Conservation (phyloP, 1,140 invertebrate genomes). For the Papilio polyxenes region DNA sequence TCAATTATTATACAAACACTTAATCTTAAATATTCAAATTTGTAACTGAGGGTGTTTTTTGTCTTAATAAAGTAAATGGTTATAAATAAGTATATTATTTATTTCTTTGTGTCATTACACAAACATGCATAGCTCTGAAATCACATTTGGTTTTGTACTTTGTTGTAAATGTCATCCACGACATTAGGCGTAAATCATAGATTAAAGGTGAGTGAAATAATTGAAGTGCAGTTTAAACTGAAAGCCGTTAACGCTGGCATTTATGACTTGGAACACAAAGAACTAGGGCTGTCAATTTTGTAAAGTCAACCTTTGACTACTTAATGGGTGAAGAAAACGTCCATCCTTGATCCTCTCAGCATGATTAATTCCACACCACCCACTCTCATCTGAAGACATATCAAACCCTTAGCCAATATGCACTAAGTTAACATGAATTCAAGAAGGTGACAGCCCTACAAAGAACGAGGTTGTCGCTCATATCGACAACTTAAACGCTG, state of each 20-base stretch:
- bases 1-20: not conserved
- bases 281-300: not conserved
- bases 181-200: not conserved
- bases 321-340: no score
- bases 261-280: not conserved
- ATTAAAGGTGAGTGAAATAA: not conserved
- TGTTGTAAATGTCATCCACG: not conserved
- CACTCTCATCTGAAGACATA: not conserved
- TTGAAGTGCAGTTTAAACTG: not conserved
- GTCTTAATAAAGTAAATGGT: not conserved
- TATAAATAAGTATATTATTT: no score
- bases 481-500: conserved; percentile 18
- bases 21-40: not conserved
- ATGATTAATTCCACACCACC: no score
- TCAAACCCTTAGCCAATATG: not conserved
- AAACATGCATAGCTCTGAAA: no score
- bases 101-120: no score
- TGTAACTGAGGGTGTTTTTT: not conserved
- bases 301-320: no score
- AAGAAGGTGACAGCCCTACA: not conserved
- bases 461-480: not conserved
- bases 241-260: not conserved
- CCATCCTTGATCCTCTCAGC: no score
- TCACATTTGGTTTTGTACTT: no score
- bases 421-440: no score